Percentiles rank a stretch among this genome's conserved stretches.
phyloP scores from a whole-genome alignment of 2,113 vertebrate species.

The Benitochromis conjunctus region DNA sequence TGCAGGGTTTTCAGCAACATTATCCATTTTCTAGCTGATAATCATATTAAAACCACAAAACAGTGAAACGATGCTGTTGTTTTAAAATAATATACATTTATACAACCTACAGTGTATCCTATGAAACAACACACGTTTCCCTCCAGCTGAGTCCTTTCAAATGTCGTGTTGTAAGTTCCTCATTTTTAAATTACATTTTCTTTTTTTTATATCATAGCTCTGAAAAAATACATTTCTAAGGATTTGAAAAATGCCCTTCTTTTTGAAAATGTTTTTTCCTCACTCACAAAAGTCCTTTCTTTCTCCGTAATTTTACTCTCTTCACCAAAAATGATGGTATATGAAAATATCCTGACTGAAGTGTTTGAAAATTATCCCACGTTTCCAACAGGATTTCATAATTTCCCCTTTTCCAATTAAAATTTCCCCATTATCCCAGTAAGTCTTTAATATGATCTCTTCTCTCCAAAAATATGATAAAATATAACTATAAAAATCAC shows the following conservation, averaged over 20 bases:
- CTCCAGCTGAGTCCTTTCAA: not conserved
- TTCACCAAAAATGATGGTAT: not conserved
- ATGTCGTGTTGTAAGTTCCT: not conserved
- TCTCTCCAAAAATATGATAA: not conserved
- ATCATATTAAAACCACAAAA: not conserved
- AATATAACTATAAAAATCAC: not conserved
- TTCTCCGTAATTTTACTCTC: not conserved
- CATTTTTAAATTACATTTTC: not conserved
- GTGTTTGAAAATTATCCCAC: not conserved
- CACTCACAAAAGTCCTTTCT: not conserved
- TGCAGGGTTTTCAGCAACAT: not conserved
- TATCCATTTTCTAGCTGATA: not conserved
- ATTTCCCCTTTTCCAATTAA: not conserved
- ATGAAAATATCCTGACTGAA: not conserved
- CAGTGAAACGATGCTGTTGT: not conserved
- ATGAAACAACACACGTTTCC: not conserved
- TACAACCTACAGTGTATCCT: not conserved
- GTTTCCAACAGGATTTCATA: not conserved
- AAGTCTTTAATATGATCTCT: not conserved
- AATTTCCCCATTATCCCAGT: too few species aligned
- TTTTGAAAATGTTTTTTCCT: not conserved
- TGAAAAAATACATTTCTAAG: not conserved
- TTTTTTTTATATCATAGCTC: not conserved
- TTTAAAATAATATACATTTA: not conserved
- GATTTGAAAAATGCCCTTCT: not conserved